Percentiles rank a stretch among this genome's conserved stretches.
Evolutionary conservation across 2,888 invertebrate genomes (phyloP).

Genomic region (Drosophila greeni): DNA sequence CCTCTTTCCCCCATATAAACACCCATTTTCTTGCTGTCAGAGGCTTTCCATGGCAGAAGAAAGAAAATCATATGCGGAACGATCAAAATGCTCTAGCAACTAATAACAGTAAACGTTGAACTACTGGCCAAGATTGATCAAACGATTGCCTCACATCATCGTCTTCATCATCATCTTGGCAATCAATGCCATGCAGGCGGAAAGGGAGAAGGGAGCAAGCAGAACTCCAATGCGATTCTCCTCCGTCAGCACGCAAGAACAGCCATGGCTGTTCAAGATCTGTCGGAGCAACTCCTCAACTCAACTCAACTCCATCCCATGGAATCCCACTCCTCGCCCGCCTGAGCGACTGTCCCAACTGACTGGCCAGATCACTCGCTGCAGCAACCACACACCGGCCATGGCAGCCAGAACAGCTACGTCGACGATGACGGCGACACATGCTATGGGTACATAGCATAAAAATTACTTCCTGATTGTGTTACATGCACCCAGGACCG

Average conservation of each 20-base stretch:
- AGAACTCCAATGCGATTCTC: conserved; percentile 48
- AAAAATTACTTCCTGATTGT: conserved; percentile 73
- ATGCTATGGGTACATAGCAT: conserved; percentile 56
- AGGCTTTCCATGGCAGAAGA: not conserved
- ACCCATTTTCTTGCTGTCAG: conserved; percentile 6
- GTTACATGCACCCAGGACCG: conserved; percentile 50
- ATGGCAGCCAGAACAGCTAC: conserved; percentile 26
- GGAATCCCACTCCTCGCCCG: conserved; percentile 13
- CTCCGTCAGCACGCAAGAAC: conserved; percentile 44
- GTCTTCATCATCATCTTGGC: conserved; percentile 43
- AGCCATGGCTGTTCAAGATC: conserved; percentile 40
- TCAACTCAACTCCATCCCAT: too few species aligned
- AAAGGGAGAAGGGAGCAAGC: conserved; percentile 21
- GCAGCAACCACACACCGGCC: conserved; percentile 18
- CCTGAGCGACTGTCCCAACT: conserved; percentile 51
- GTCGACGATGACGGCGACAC: conserved; percentile 54
- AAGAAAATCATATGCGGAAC: conserved; percentile 35
- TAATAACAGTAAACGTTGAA: conserved; percentile 68
- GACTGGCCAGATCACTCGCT: conserved; percentile 58
- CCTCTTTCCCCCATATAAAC: not conserved
- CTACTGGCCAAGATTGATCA: conserved; percentile 68
- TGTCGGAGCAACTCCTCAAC: conserved; percentile 19
- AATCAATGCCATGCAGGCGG: conserved; percentile 45
- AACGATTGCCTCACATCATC: conserved; percentile 65
- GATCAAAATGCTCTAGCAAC: conserved; percentile 46